Conservation (phyloP, 2,888 invertebrate species). For the Campopleginae sp. region DNA sequence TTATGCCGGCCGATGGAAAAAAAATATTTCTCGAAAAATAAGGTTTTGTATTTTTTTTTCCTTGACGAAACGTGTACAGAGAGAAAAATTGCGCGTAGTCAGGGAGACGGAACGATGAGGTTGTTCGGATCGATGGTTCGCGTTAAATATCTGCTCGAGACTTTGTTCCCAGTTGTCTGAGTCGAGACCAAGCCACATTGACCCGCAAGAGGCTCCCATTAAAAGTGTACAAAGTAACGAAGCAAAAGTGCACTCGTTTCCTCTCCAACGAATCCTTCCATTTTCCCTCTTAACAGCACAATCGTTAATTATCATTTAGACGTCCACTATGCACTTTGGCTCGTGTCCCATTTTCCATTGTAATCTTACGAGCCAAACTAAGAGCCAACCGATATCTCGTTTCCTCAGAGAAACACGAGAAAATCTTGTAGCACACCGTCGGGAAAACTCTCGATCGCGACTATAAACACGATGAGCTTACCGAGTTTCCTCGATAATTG, state of each 20-base stretch:
- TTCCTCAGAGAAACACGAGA: not conserved
- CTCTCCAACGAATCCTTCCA: not conserved
- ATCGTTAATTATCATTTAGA: no score
- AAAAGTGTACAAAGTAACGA: not conserved
- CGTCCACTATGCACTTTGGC: no score
- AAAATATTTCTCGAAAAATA: no score
- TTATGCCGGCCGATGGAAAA: not conserved
- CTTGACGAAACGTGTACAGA: not conserved
- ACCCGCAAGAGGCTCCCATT: not conserved
- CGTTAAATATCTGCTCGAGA: slow-evolving; percentile 42
- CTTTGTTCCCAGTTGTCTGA: slow-evolving; percentile 4
- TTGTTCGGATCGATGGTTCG: slow-evolving; percentile 44
- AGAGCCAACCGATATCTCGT: not conserved
- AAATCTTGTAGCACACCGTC: not conserved
- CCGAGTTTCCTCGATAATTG: slow-evolving; percentile 10
- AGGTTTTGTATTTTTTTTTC: no score
- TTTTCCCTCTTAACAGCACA: no score
- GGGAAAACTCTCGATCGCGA: slow-evolving; percentile 10
- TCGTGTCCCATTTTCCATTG: not conserved
- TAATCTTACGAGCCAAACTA: no score
- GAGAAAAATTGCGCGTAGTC: slow-evolving; percentile 10
- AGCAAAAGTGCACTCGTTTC: not conserved
- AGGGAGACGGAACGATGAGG: slow-evolving; percentile 13
- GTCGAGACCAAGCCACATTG: not conserved
- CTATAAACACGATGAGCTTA: slow-evolving; percentile 2